These are phyloP conservation scores for Cecidostiba fungosa DNA, from an alignment of 2,888 invertebrate genomes.

Conservation along the genomic window DNA sequence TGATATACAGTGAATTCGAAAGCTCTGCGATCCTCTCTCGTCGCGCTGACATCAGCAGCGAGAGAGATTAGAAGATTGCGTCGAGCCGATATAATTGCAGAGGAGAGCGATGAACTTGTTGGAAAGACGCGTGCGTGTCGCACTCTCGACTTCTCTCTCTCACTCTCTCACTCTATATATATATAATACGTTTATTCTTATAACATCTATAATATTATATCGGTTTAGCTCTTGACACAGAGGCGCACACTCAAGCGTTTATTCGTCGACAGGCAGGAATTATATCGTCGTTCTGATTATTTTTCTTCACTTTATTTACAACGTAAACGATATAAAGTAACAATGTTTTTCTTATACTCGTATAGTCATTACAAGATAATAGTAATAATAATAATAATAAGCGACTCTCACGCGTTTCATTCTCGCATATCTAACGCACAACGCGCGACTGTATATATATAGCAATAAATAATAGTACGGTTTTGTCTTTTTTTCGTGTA, in stretches of 20 bases:
- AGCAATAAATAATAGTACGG: constrained; percentile 47
- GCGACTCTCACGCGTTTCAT: neutral
- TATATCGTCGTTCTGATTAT: neutral
- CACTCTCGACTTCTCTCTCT: neutral
- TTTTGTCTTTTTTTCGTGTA: neutral
- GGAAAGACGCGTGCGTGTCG: constrained; percentile 6
- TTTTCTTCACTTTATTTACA: constrained; percentile 8
- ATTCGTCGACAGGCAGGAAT: neutral
- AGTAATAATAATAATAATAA: neutral
- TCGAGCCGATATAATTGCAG: constrained; percentile 44
- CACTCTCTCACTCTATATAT: too few species aligned
- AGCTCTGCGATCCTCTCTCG: neutral
- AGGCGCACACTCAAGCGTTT: constrained; percentile 15
- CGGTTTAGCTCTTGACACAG: neutral
- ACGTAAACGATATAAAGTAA: neutral
- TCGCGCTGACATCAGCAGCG: neutral
- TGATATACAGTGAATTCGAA: neutral
- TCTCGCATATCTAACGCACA: neutral
- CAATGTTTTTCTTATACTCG: neutral
- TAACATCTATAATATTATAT: neutral
- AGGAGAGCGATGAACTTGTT: constrained; percentile 53
- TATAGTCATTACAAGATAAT: neutral
- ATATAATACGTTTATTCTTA: neutral
- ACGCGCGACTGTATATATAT: neutral
- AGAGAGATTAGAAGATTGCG: constrained; percentile 41